A percentile compares a stretch with the other conserved stretches of the same genome.
These are phyloP conservation scores for Bugula neritina DNA, from an alignment of 2,888 invertebrate species.

Conservation along the genomic window DNA sequence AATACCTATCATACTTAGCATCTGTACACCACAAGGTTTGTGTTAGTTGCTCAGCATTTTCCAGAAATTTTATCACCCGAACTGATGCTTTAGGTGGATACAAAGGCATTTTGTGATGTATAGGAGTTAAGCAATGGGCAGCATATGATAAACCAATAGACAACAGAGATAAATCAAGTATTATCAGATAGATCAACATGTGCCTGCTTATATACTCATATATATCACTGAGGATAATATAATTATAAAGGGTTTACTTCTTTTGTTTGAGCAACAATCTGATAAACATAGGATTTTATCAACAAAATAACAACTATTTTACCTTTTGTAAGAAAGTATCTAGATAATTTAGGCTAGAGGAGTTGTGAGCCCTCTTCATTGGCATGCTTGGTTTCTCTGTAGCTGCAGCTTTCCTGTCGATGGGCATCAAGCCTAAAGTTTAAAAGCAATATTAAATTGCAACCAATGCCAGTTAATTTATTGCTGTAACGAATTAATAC, in stretches of 20 bases:
- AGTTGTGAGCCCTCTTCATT: background rate
- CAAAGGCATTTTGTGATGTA: background rate
- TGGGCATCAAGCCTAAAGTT: constrained; percentile 17
- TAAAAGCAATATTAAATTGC: no score
- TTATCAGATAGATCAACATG: no score
- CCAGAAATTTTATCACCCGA: background rate
- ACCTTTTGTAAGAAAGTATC: constrained; percentile 10
- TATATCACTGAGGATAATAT: no score
- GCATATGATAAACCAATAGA: background rate
- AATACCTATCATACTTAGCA: background rate
- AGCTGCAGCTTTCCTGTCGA: background rate
- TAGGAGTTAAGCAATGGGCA: background rate
- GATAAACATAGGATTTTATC: no score
- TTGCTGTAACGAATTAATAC: background rate
- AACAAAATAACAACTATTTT: no score
- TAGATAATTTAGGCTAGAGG: background rate
- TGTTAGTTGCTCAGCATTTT: no score
- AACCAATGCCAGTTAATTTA: background rate
- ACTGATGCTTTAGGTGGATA: background rate
- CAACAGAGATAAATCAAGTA: no score
- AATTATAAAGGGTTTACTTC: no score
- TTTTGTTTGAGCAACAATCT: no score
- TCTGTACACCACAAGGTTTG: background rate
- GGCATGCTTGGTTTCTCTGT: background rate
- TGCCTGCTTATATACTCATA: no score